Evolutionary conservation across 2,888 invertebrate genomes (phyloP).

Genomic region (Tachina grossa): DNA sequence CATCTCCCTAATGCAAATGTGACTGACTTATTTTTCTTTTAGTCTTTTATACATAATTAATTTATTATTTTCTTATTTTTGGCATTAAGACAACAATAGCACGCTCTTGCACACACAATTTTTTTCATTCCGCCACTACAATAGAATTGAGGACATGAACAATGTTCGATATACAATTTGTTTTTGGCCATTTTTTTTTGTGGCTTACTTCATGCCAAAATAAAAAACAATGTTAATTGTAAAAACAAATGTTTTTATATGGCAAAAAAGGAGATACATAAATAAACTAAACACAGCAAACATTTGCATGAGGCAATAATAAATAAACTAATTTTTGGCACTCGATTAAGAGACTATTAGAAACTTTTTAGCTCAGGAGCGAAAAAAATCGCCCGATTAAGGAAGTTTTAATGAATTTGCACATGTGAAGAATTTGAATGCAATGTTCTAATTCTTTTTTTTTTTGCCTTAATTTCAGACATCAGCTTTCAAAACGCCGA

Average conservation of each 20-base stretch:
- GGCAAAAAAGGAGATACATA: background rate
- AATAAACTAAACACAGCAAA: background rate
- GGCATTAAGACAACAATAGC: conserved; percentile 58
- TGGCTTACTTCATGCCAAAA: conserved; percentile 3
- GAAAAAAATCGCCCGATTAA: no score
- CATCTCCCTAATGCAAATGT: conserved; percentile 35
- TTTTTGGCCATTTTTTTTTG: background rate
- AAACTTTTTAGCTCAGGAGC: no score
- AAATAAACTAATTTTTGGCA: no score
- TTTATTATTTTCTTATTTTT: conserved; percentile 60
- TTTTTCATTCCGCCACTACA: conserved; percentile 21
- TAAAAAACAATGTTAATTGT: conserved; percentile 2
- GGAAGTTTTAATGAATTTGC: no score
- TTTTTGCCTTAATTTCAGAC: no score
- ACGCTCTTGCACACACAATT: conserved; percentile 26
- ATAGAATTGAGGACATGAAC: conserved; percentile 62
- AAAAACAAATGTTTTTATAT: conserved; percentile 15
- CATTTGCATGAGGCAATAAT: background rate
- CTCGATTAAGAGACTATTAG: no score
- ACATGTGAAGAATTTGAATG: no score
- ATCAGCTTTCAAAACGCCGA: no score
- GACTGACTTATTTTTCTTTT: conserved; percentile 58
- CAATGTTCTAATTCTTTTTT: no score
- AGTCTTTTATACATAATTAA: conserved; percentile 62
- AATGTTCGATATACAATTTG: conserved; percentile 37